phyloP scores from a whole-genome alignment of 2,797 vertebrate species.

The Telmatherina bonti region DNA sequence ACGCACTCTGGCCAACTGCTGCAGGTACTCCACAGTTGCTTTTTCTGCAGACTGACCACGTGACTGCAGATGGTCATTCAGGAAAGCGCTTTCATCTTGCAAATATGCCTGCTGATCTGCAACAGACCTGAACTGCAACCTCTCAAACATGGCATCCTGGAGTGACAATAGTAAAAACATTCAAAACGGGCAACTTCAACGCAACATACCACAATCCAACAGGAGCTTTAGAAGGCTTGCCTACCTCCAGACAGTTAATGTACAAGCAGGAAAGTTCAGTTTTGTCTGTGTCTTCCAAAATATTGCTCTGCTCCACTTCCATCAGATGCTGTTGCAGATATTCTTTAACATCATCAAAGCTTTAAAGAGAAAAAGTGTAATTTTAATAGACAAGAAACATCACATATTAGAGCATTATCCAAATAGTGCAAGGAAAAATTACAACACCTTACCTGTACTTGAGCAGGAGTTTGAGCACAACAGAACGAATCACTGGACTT shows the following conservation, averaged over 20 bases:
- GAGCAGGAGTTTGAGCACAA: slow-evolving; percentile 93
- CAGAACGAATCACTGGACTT: slow-evolving; percentile 92
- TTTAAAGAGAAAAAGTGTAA: slow-evolving; percentile 59
- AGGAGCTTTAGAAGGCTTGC: not conserved
- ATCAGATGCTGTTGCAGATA: slow-evolving; percentile 88
- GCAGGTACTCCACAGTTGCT: slow-evolving; percentile 85
- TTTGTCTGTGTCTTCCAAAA: slow-evolving; percentile 86
- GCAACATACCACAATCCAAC: slow-evolving; percentile 5
- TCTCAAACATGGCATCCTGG: slow-evolving; percentile 93
- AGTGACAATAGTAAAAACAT: slow-evolving; percentile 1
- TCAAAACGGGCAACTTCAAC: not conserved
- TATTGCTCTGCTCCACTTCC: slow-evolving; percentile 82
- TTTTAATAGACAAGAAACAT: not conserved
- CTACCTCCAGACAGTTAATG: slow-evolving; percentile 93
- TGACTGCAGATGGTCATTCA: slow-evolving; percentile 61
- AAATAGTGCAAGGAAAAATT: not conserved
- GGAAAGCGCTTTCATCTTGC: slow-evolving; percentile 80
- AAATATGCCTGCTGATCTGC: slow-evolving; percentile 56
- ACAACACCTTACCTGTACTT: slow-evolving; percentile 90
- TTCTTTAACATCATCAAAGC: slow-evolving; percentile 88
- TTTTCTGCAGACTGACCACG: slow-evolving; percentile 14
- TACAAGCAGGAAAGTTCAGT: slow-evolving; percentile 91
- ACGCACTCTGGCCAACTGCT: slow-evolving; percentile 87
- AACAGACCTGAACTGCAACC: slow-evolving; percentile 75
- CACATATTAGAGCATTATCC: accelerated